Conservation (phyloP, 2,888 invertebrate species). For the Coremacera marginata region DNA sequence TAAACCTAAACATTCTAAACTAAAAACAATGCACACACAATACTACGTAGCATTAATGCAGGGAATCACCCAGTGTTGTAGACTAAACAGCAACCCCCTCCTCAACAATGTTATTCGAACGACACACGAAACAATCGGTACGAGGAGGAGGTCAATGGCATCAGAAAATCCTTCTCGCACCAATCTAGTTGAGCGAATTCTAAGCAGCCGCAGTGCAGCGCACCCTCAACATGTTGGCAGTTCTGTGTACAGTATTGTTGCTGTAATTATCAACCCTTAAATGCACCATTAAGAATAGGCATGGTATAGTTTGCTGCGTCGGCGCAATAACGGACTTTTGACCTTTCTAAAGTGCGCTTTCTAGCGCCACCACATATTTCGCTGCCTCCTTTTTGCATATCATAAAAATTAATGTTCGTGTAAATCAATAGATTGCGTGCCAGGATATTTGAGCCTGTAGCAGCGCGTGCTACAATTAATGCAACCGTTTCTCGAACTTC, state of each 20-base stretch:
- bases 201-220: conserved; percentile 4
- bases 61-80: too few species aligned
- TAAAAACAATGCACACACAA: too few species aligned
- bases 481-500: too few species aligned
- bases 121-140: too few species aligned
- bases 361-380: conserved; percentile 8
- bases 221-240: conserved; percentile 21
- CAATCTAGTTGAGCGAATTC: conserved; percentile 6
- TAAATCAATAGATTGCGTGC: not conserved
- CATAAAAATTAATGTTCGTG: not conserved
- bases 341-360: not conserved
- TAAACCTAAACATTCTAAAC: not conserved
- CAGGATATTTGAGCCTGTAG: not conserved
- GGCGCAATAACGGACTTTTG: conserved; percentile 21
- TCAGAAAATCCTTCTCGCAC: not conserved
- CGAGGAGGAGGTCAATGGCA: not conserved
- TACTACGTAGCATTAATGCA: too few species aligned
- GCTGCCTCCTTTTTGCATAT: not conserved
- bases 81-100: too few species aligned
- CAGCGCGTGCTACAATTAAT: conserved; percentile 9
- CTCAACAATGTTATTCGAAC: too few species aligned
- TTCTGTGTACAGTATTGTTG: not conserved
- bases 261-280: conserved; percentile 10
- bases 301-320: not conserved
- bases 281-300: not conserved